Evolutionary conservation across 2,113 vertebrate species (phyloP).

Genomic region (Struthio camelus): DNA sequence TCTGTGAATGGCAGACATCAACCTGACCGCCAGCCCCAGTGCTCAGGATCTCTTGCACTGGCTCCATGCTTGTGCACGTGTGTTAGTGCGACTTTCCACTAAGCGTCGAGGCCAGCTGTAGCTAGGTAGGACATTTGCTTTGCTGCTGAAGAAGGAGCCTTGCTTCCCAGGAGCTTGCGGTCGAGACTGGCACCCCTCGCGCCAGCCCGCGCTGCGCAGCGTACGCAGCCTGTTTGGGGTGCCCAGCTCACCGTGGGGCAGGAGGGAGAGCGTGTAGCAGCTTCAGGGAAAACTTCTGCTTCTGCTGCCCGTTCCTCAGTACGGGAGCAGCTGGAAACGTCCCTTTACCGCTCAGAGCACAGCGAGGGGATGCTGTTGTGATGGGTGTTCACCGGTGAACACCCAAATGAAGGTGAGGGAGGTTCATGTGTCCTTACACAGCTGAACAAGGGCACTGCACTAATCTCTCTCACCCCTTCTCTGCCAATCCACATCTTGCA

Average conservation of each 20-base stretch:
- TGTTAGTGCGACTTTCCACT: neutral
- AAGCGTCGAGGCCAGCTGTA: neutral
- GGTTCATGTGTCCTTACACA: neutral
- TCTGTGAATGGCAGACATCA: neutral
- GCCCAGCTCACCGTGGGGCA: fast-evolving
- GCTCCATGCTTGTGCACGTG: fast-evolving
- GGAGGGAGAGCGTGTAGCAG: fast-evolving
- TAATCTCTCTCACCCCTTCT: neutral
- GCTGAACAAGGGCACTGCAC: neutral
- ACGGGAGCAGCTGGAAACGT: neutral
- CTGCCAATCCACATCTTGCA: neutral
- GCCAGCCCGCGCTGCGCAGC: fast-evolving
- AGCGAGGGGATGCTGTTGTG: neutral
- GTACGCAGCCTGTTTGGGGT: neutral
- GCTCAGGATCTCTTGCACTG: neutral
- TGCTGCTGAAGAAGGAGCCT: neutral
- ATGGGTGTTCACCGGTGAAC: neutral
- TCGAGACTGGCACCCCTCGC: neutral
- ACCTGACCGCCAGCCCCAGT: fast-evolving
- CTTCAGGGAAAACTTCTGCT: neutral
- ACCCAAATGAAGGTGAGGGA: neutral
- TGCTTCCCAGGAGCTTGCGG: neutral
- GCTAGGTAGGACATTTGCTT: neutral
- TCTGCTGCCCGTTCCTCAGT: neutral
- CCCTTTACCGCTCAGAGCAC: neutral